A percentile compares a stretch with the other conserved stretches of the same genome.
Evolutionary conservation across 2,888 invertebrate species (phyloP).

Genomic region (Phania funesta): DNA sequence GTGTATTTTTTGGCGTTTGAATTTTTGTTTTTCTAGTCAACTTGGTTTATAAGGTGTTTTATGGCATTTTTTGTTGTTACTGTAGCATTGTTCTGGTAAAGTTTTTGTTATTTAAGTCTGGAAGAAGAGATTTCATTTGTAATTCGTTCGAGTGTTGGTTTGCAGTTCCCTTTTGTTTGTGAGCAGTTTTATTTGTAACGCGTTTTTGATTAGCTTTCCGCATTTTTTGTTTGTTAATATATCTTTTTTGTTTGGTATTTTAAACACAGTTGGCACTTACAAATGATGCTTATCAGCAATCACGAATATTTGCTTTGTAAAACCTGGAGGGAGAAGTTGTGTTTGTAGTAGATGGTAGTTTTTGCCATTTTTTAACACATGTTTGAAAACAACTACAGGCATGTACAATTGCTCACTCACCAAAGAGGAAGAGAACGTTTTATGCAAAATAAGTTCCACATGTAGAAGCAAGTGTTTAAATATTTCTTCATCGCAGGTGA

Average conservation of each 20-base stretch:
- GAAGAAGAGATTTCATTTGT: slow-evolving; percentile 54
- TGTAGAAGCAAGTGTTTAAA: slow-evolving; percentile 31
- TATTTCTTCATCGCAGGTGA: slow-evolving; percentile 3
- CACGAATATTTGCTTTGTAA: slow-evolving; percentile 79
- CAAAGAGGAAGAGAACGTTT: neutral
- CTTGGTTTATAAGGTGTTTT: slow-evolving; percentile 50
- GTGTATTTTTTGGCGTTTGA: slow-evolving; percentile 66
- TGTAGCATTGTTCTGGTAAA: slow-evolving; percentile 50
- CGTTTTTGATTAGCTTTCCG: slow-evolving; percentile 79
- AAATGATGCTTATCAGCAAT: slow-evolving; percentile 79
- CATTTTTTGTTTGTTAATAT: slow-evolving; percentile 53
- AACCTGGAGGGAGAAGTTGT: slow-evolving; percentile 76
- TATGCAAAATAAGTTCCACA: neutral
- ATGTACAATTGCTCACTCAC: slow-evolving; percentile 5
- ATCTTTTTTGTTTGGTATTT: slow-evolving; percentile 12
- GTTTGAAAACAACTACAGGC: slow-evolving; percentile 7
- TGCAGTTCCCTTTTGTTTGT: slow-evolving; percentile 44
- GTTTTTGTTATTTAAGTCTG: slow-evolving; percentile 5
- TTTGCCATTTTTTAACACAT: slow-evolving; percentile 3
- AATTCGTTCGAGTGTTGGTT: slow-evolving; percentile 42
- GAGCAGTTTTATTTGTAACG: slow-evolving; percentile 71
- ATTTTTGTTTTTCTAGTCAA: neutral
- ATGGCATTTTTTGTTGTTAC: slow-evolving; percentile 22
- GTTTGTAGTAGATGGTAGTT: slow-evolving; percentile 57
- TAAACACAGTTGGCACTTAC: slow-evolving; percentile 72